phyloP scores from a whole-genome alignment of 2,888 invertebrate species.

The Molorchus minor region DNA sequence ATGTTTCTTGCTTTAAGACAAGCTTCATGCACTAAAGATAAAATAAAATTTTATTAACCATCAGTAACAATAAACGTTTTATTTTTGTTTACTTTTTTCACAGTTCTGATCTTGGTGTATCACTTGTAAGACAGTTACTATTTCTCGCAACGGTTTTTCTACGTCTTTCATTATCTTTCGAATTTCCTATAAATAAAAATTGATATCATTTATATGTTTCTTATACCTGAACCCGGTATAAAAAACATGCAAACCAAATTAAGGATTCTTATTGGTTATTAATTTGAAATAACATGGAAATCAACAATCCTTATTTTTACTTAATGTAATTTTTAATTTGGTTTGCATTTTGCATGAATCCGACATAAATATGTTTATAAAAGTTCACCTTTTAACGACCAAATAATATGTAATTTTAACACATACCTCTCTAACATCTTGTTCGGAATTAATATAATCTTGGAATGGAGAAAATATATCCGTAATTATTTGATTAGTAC shows the following conservation, averaged over 20 bases:
- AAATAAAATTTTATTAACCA: conserved; percentile 14
- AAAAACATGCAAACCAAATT: too few relatives aligned
- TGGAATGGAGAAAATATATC: conserved; percentile 80
- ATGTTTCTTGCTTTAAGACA: conserved; percentile 72
- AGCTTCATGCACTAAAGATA: conserved; percentile 67
- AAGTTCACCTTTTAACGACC: too few relatives aligned
- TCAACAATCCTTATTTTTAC: too few relatives aligned
- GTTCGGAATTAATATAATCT: conserved; percentile 78
- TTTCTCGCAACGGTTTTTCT: conserved; percentile 81
- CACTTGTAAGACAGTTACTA: conserved; percentile 80
- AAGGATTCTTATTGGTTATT: conserved; percentile 32
- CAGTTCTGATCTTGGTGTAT: conserved; percentile 78
- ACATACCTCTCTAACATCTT: conserved; percentile 80
- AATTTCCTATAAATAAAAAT: conserved; percentile 68
- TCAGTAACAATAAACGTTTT: background rate
- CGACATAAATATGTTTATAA: too few relatives aligned
- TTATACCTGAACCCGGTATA: too few relatives aligned
- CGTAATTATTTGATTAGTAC: conserved; percentile 60
- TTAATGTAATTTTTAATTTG: too few relatives aligned
- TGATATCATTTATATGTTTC: too few relatives aligned
- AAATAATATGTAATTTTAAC: too few relatives aligned
- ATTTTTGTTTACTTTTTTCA: conserved; percentile 67
- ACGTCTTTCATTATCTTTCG: conserved; percentile 77
- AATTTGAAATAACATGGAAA: too few relatives aligned
- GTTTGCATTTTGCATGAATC: too few relatives aligned